A percentile compares a stretch with the other conserved stretches of the same genome.
These are phyloP conservation scores for Columba livia DNA, from an alignment of 2,113 vertebrate species.

Conservation along the genomic window DNA sequence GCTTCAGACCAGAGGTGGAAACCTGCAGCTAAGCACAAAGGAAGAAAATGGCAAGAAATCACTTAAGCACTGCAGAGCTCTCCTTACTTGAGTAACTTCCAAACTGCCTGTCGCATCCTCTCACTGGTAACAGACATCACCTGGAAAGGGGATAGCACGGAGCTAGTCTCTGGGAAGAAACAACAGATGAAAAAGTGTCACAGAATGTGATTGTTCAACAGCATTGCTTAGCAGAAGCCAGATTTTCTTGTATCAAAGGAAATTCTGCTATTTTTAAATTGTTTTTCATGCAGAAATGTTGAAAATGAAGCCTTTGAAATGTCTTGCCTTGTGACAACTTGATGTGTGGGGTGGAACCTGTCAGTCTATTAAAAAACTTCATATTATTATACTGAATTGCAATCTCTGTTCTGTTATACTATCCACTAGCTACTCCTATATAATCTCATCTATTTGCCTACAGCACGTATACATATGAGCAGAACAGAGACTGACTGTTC, in stretches of 20 bases:
- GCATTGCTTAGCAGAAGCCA: neutral
- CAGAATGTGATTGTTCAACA: slow-evolving; percentile 27
- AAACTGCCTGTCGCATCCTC: neutral
- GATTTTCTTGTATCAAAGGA: neutral
- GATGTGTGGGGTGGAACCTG: neutral
- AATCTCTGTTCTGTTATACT: neutral
- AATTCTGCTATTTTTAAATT: slow-evolving; percentile 18
- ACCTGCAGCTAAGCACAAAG: slow-evolving; percentile 33
- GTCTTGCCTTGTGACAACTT: neutral
- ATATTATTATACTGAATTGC: neutral
- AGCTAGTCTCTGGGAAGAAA: slow-evolving; percentile 27
- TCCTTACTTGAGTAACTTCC: neutral
- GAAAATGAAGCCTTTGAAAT: neutral
- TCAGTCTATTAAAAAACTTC: neutral
- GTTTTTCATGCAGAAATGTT: slow-evolving; percentile 2
- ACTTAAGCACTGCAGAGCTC: neutral
- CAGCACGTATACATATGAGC: neutral
- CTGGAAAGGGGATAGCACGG: neutral
- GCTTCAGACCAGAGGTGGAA: slow-evolving; percentile 38
- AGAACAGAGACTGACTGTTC: neutral
- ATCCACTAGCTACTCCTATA: neutral
- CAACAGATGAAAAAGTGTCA: neutral
- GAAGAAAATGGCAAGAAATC: slow-evolving; percentile 39
- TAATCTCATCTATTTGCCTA: neutral
- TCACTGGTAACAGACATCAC: neutral